phyloP scores from a whole-genome alignment of 1,140 invertebrate species.

The Mactra quadrangularis region DNA sequence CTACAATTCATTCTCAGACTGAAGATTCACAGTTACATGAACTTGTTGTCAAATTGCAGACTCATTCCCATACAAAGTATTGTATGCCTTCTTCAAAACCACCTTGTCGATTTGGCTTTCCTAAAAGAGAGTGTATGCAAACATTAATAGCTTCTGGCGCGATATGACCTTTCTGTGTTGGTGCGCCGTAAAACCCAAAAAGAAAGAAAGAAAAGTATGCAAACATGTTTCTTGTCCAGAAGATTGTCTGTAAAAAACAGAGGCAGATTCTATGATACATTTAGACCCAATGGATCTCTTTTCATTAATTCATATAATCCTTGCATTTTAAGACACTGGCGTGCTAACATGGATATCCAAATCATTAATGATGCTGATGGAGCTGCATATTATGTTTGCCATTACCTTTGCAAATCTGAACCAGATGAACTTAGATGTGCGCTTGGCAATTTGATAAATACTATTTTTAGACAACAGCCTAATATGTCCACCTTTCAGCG shows the following conservation, averaged over 20 bases:
- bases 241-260: conserved; percentile 21
- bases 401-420: conserved; percentile 30
- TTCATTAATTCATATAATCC: conserved; percentile 25
- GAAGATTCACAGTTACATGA: not conserved
- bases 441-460: conserved; percentile 13
- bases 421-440: conserved; percentile 13
- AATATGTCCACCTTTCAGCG: conserved; percentile 1
- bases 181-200: no score
- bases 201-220: no score
- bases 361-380: conserved; percentile 11
- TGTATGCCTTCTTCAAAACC: not conserved
- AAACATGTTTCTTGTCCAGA: no score
- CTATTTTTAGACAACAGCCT: conserved; percentile 30
- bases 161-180: no score
- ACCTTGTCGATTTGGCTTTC: conserved; percentile 7
- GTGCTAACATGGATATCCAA: conserved; percentile 24
- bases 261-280: conserved; percentile 31
- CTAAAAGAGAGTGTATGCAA: conserved; percentile 7
- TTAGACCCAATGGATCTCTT: not conserved
- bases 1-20: conserved; percentile 16
- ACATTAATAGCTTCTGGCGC: no score
- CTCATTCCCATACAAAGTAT: conserved; percentile 15
- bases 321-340: conserved; percentile 6
- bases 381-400: conserved; percentile 43
- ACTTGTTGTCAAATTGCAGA: conserved; percentile 14